Evolutionary conservation across 2,113 vertebrate species (phyloP).

Genomic region (Azemiops feae): DNA sequence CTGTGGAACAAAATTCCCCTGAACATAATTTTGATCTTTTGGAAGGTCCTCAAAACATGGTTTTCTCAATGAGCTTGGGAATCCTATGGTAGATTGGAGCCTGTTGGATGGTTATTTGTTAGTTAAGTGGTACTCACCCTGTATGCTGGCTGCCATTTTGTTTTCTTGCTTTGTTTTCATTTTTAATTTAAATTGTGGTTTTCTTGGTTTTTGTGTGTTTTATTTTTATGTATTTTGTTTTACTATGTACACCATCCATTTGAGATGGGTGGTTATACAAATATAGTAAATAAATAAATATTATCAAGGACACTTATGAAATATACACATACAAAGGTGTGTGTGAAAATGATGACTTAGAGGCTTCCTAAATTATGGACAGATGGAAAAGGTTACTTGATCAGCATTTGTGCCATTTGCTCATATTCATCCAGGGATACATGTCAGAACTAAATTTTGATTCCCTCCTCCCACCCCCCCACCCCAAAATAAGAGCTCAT

Average conservation of each 20-base stretch:
- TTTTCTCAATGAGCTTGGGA: neutral
- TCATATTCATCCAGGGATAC: neutral
- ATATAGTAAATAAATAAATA: neutral
- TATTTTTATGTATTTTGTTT: neutral
- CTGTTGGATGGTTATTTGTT: neutral
- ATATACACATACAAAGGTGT: neutral
- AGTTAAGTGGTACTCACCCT: neutral
- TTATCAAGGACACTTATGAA: neutral
- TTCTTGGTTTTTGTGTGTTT: too few species aligned
- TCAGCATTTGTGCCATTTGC: neutral
- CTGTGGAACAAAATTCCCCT: neutral
- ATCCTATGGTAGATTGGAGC: neutral
- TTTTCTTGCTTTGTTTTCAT: too few species aligned
- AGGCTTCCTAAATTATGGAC: neutral
- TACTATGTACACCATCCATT: neutral
- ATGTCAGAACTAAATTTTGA: neutral
- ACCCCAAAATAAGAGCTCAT: neutral
- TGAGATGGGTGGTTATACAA: neutral
- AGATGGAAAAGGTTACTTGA: neutral
- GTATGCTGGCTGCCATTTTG: too few species aligned
- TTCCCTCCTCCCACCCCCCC: neutral
- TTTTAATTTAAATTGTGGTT: too few species aligned
- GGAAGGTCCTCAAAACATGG: neutral
- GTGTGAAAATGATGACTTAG: neutral
- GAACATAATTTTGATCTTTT: neutral